These are phyloP conservation scores for Arion vulgaris DNA, from an alignment of 1,140 invertebrate species.

Conservation along the genomic window DNA sequence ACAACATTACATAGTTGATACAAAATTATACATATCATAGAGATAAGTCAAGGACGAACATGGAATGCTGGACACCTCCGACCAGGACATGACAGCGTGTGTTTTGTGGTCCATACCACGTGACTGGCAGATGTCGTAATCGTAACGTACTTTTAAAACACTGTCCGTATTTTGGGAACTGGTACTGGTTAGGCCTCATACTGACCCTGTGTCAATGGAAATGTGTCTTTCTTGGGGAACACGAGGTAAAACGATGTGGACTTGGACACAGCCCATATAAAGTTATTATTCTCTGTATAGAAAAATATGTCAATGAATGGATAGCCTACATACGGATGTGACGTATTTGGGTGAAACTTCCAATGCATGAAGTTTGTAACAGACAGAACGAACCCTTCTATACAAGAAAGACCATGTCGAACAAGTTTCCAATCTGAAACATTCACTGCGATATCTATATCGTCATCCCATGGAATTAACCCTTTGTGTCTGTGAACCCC, in stretches of 20 bases:
- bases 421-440: conserved; percentile 20
- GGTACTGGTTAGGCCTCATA: neutral
- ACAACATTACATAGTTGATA: neutral
- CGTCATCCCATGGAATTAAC: conserved; percentile 52
- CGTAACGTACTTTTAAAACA: neutral
- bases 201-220: conserved; percentile 6
- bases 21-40: conserved; percentile 9
- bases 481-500: conserved; percentile 48
- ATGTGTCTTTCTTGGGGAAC: neutral
- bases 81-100: neutral
- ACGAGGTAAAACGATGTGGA: neutral
- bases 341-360: neutral
- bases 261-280: conserved; percentile 8
- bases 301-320: conserved; percentile 22
- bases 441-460: conserved; percentile 47
- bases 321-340: neutral
- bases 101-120: conserved; percentile 23
- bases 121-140: conserved; percentile 13
- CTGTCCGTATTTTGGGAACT: neutral
- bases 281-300: conserved; percentile 13
- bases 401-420: conserved; percentile 11
- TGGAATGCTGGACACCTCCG: neutral
- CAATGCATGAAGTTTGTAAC: conserved; percentile 16
- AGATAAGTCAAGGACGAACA: conserved; percentile 20
- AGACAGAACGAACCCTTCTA: neutral